Base-by-base conservation (phyloP, 2,888 invertebrate species). In the Physocephala rufipes region DNA sequence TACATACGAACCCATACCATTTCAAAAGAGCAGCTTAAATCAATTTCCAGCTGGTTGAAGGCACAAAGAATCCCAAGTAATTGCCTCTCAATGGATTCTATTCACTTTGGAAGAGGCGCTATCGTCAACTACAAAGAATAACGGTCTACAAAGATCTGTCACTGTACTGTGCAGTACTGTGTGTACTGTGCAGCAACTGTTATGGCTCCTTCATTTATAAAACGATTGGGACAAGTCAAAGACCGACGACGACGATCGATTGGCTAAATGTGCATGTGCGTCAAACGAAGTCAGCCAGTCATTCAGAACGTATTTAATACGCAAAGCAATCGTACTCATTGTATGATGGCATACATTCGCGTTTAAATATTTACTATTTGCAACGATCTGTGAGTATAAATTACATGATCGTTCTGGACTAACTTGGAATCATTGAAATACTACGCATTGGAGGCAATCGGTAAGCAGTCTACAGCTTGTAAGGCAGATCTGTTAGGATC, bases 121-220 rank as follows among this genome's bases (percentile, higher is more conserved):
- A 51, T 36, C 59, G 61, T 24, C 30, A 13, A n/a, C 61, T 16
- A 47, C 13, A 49, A 5, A 49, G n/a, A 16, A 28, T 53, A 68
- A 62, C 68, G 47, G 51, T 36, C 12, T n/a, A 7, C 51, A 26
- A 24, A 61, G 36, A 36, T 36, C 55, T 4, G 3, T 58, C 13
- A 24, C 26, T 24, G 58, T 26, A n/a, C 43, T 24, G 19, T 55
- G 19, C 58, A 51, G n/a, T n/a, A n/a, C n/a, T n/a, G n/a, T n/a
- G n/a, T n/a, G n/a, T n/a, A n/a, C n/a, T n/a, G n/a, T 68, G 61
- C 68, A 47, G n/a, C 47, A 26, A 26, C 66, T n/a, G 36, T 49
- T 36, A 30, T 28, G 49, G 36, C 24, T 58, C 49, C 21, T 55
- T n/a, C 59, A 68, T 49, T 68, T 49, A 47, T n/a, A 26, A 2